phyloP scores from a whole-genome alignment of 2,113 vertebrate genomes.

The Rhea pennata region DNA sequence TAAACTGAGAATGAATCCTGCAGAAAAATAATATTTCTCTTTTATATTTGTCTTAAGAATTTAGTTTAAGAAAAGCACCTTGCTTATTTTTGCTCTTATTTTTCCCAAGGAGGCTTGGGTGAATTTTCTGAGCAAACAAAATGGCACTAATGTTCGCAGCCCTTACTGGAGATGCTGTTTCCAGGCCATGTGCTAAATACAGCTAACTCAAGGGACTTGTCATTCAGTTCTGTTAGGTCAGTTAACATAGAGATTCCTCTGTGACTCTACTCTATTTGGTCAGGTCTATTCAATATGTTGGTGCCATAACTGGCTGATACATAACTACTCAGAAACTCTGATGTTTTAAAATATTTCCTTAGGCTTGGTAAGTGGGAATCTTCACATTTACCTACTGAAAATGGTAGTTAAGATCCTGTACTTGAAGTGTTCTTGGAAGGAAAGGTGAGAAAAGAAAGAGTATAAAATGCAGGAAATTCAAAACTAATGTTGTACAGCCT shows the following conservation, averaged over 20 bases:
- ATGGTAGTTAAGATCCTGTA: not conserved
- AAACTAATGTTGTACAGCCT: not conserved
- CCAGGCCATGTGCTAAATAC: not conserved
- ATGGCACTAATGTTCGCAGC: not conserved
- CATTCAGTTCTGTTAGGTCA: not conserved
- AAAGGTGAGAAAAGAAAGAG: accelerated
- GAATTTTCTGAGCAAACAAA: not conserved
- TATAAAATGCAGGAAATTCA: not conserved
- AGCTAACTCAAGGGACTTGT: not conserved
- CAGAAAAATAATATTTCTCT: not conserved
- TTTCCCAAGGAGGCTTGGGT: not conserved
- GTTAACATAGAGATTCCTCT: not conserved
- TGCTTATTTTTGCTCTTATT: not conserved
- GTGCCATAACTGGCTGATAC: not conserved
- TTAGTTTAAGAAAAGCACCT: not conserved
- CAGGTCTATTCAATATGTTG: not conserved
- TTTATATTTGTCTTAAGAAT: not conserved
- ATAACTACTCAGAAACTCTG: not conserved
- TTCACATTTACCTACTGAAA: not conserved
- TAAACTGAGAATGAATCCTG: not conserved
- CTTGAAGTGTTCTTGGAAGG: not conserved
- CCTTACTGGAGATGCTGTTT: not conserved
- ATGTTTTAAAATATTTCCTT: not conserved
- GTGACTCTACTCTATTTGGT: not conserved
- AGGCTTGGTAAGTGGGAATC: not conserved